These are phyloP conservation scores for Drosophila atripex DNA, from an alignment of 2,888 invertebrate genomes.

Conservation along the genomic window DNA sequence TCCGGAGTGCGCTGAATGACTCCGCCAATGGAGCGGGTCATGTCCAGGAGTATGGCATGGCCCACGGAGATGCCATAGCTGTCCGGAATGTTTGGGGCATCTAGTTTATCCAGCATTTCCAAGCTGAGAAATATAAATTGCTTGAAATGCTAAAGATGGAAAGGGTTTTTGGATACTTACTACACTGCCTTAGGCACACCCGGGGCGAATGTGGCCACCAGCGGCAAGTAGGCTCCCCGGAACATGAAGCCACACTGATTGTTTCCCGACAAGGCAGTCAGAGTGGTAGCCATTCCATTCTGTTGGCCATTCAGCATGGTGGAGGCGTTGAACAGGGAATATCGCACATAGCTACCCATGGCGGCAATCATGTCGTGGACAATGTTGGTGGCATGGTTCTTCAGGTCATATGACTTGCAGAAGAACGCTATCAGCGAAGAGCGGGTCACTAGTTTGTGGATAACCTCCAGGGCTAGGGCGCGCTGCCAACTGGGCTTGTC, in stretches of 20 bases:
- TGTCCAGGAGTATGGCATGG: constrained; percentile 96
- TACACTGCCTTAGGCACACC: constrained; percentile 95
- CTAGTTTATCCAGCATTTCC: constrained; percentile 97
- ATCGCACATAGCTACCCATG: constrained; percentile 96
- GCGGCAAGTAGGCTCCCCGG: constrained; percentile 95
- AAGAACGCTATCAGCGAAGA: constrained; percentile 94
- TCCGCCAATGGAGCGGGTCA: constrained; percentile 92
- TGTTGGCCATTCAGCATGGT: constrained; percentile 78
- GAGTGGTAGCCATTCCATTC: constrained; percentile 69
- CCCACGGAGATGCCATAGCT: constrained; percentile 98
- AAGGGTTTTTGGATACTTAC: constrained; percentile 86
- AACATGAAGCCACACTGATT: constrained; percentile 91
- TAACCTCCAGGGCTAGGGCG: constrained; percentile 96
- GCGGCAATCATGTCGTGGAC: constrained; percentile 98
- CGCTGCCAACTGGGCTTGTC: constrained; percentile 99
- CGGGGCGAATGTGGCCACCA: constrained; percentile 92
- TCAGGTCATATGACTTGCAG: constrained; percentile 97
- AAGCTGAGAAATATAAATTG: constrained; percentile 85
- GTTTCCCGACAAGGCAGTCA: constrained; percentile 84
- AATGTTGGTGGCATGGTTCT: constrained; percentile 95
- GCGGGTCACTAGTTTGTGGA: constrained; percentile 96
- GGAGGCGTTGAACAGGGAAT: constrained; percentile 88
- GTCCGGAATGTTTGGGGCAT: constrained; percentile 96
- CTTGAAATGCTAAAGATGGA: background rate
- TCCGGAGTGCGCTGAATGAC: constrained; percentile 86